Evolutionary conservation across 2,888 invertebrate species (phyloP).

Genomic region (Hyposoter dolosus): DNA sequence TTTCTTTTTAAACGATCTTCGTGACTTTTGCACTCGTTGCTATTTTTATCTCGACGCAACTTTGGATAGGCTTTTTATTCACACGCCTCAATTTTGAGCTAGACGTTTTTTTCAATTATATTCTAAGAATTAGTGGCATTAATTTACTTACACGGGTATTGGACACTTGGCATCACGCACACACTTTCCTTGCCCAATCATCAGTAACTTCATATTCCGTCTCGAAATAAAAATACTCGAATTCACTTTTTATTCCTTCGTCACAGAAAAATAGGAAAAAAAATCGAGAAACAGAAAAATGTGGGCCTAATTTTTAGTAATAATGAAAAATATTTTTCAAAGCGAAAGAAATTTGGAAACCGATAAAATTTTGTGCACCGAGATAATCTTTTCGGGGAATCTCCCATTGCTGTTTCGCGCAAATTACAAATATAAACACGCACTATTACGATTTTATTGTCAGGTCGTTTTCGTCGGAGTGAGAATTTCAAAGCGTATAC

Average conservation of each 20-base stretch:
- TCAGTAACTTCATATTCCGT: background rate
- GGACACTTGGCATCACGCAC: conserved; percentile 1
- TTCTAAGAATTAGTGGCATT: conserved; percentile 34
- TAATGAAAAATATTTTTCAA: too few relatives aligned
- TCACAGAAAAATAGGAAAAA: background rate
- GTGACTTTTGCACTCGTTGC: conserved; percentile 24
- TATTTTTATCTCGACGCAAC: conserved; percentile 14
- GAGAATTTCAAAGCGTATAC: conserved; percentile 14
- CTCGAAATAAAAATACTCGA: background rate
- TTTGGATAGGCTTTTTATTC: conserved; percentile 45
- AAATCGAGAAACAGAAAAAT: background rate
- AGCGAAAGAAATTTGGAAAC: background rate
- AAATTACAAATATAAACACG: background rate
- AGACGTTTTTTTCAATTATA: background rate
- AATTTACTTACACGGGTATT: conserved; percentile 2
- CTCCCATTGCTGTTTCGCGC: background rate
- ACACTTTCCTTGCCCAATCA: conserved; percentile 8
- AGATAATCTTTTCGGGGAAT: background rate
- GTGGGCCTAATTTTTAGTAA: background rate
- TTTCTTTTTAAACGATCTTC: background rate
- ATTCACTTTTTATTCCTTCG: background rate
- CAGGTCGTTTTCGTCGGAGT: background rate
- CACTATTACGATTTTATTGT: background rate
- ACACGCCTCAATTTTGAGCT: conserved; percentile 17
- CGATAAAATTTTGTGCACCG: background rate